A percentile compares a stretch with the other conserved stretches of the same genome.
Conservation (phyloP, 2,797 vertebrate species). For the Intellagama lesueurii region DNA sequence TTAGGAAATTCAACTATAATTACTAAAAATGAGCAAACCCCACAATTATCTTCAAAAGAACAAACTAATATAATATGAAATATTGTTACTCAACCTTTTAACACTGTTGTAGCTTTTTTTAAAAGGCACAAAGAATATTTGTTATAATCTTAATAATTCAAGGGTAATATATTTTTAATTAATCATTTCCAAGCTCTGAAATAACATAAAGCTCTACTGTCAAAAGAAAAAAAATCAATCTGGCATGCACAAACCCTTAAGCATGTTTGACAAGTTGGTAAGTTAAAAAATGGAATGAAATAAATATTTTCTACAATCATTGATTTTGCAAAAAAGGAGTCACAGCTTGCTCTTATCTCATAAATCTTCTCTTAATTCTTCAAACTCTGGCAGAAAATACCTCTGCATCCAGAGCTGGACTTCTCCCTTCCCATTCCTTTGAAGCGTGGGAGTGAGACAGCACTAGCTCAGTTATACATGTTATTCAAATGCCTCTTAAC, state of each 20-base stretch:
- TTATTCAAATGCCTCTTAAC: not conserved
- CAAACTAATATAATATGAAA: too few species aligned
- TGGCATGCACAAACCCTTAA: not conserved
- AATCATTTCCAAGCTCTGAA: not conserved
- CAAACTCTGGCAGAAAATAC: not conserved
- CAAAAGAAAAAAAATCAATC: not conserved
- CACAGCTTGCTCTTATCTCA: not conserved
- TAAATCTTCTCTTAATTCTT: not conserved
- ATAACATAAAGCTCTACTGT: not conserved
- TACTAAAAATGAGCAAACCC: too few species aligned
- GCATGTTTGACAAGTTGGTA: not conserved
- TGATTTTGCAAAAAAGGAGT: not conserved
- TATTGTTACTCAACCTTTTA: too few species aligned
- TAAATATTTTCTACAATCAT: not conserved
- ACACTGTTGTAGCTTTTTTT: too few species aligned
- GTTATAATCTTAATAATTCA: not conserved
- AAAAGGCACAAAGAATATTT: too few species aligned
- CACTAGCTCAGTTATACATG: not conserved
- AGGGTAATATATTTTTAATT: not conserved
- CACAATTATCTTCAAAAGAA: too few species aligned
- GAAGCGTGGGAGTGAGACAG: conserved; percentile 9
- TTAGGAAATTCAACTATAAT: too few species aligned
- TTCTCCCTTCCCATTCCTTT: not conserved
- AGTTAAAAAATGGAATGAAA: not conserved
- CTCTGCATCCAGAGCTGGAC: not conserved